Conservation (phyloP, 2,113 vertebrate species). For the Meleagris gallopavo region DNA sequence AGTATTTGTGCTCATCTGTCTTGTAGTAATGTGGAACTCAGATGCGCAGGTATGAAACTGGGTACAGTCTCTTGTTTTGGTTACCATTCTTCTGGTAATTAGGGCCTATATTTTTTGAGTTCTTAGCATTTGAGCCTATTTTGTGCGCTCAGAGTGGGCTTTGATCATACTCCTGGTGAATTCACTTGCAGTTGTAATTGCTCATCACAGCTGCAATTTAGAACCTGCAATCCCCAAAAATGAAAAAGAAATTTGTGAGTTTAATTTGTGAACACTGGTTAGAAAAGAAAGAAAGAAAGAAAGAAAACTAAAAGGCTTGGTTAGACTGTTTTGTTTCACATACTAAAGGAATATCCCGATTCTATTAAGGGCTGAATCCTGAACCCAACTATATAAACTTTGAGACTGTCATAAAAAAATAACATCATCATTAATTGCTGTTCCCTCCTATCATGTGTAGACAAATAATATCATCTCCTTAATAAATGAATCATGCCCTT, state of each 20-base stretch:
- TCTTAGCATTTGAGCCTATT: background rate
- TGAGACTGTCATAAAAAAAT: background rate
- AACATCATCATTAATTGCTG: background rate
- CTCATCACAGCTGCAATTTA: background rate
- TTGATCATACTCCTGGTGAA: background rate
- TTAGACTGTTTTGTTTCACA: background rate
- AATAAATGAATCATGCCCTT: background rate
- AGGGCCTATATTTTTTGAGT: background rate
- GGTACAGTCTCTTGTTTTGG: background rate
- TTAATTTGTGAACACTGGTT: background rate
- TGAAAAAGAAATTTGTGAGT: background rate
- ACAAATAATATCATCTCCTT: background rate
- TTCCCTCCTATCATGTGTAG: background rate
- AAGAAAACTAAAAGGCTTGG: background rate
- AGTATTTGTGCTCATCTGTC: background rate
- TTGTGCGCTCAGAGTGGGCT: background rate
- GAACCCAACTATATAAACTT: background rate
- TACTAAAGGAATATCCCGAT: background rate
- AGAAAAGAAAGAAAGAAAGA: background rate
- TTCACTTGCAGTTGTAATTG: background rate
- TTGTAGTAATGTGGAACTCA: background rate
- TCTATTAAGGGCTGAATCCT: background rate
- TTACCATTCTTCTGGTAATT: fast-evolving
- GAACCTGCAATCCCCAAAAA: background rate
- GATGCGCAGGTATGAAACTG: background rate